Percentiles rank a stretch among this genome's conserved stretches.
Evolutionary conservation across 1,140 invertebrate species (phyloP).

Genomic region (Meloidogyne hapla): DNA sequence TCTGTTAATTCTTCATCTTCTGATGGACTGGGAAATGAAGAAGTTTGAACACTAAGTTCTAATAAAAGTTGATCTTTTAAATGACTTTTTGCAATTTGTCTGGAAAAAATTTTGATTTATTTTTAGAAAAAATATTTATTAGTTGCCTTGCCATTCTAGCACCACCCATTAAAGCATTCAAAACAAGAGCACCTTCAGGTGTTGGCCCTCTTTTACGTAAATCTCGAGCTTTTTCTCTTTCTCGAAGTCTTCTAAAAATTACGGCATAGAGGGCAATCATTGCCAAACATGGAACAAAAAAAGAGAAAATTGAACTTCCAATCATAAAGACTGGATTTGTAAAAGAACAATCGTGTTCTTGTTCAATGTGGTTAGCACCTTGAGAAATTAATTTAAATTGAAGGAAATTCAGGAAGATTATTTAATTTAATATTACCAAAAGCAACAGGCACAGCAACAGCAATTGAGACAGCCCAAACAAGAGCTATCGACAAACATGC

Average conservation of each 20-base stretch:
- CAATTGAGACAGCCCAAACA: constrained; percentile 90
- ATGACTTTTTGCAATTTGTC: constrained; percentile 55
- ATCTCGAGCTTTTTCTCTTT: constrained; percentile 53
- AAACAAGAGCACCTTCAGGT: constrained; percentile 49
- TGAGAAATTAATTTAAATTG: constrained; percentile 63
- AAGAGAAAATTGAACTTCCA: constrained; percentile 93
- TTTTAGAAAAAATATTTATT: constrained; percentile 7
- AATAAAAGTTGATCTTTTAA: constrained; percentile 59
- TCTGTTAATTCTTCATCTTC: background rate
- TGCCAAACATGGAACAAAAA: constrained; percentile 97
- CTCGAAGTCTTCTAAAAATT: constrained; percentile 78
- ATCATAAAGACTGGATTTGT: constrained; percentile 81
- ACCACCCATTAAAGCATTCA: constrained; percentile 55
- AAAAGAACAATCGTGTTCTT: constrained; percentile 66
- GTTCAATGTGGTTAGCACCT: constrained; percentile 75
- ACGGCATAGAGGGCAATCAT: constrained; percentile 98
- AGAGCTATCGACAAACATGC: constrained; percentile 91
- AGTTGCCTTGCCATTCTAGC: constrained; percentile 47
- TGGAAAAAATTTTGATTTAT: background rate
- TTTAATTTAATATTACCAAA: constrained; percentile 70
- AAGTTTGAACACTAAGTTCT: constrained; percentile 28
- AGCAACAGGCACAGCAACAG: constrained; percentile 94
- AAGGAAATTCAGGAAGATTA: background rate
- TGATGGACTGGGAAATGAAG: constrained; percentile 11
- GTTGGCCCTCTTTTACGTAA: constrained; percentile 34